Evolutionary conservation across 1,140 invertebrate genomes (phyloP).

Genomic region (Trichonephila clavata): DNA sequence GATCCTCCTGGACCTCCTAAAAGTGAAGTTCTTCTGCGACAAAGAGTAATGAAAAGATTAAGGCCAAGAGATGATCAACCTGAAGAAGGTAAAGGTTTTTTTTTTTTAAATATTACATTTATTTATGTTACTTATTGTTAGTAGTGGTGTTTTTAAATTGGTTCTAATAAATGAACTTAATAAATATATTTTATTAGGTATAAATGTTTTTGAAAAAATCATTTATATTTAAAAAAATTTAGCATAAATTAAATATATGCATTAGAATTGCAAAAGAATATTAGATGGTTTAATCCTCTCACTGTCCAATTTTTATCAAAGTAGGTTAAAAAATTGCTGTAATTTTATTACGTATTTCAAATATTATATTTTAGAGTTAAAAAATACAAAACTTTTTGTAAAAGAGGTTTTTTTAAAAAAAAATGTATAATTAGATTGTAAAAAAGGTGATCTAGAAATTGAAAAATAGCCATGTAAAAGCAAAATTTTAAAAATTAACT

Average conservation of each 20-base stretch:
- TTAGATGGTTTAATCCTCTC: no score
- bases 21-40: slow-evolving; percentile 78
- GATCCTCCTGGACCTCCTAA: slow-evolving; percentile 92
- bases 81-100: slow-evolving; percentile 53
- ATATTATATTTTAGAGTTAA: no score
- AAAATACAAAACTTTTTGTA: no score
- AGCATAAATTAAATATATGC: no score
- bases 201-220: no score
- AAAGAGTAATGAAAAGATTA: slow-evolving; percentile 77
- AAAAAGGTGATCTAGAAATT: neutral
- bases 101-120: no score
- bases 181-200: no score
- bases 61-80: slow-evolving; percentile 77
- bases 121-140: neutral
- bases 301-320: no score
- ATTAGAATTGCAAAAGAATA: no score
- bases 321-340: no score
- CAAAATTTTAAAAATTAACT: neutral
- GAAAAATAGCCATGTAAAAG: neutral
- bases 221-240: no score
- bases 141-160: neutral
- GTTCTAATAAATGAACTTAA: neutral
- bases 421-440: neutral
- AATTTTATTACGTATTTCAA: no score
- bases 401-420: neutral